phyloP scores from a whole-genome alignment of 2,797 vertebrate species.

The Xenopus petersii region DNA sequence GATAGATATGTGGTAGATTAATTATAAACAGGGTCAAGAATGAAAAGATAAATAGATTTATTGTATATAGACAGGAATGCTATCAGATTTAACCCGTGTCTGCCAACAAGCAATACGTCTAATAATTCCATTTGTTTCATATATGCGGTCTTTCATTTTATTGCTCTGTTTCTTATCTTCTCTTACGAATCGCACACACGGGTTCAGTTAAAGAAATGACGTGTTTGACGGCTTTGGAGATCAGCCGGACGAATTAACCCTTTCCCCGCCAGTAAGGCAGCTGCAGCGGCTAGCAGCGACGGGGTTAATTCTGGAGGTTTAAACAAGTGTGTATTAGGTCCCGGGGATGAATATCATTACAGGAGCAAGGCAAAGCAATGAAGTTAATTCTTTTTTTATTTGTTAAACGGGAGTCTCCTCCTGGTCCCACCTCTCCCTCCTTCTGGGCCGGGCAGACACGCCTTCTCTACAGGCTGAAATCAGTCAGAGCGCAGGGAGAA shows the following conservation, averaged over 20 bases:
- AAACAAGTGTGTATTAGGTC: slow-evolving; percentile 69
- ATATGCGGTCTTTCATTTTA: too few relatives aligned
- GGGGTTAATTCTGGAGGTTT: slow-evolving; percentile 71
- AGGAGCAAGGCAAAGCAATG: slow-evolving; percentile 74
- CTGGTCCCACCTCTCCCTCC: slow-evolving; percentile 81
- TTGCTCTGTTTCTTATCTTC: too few relatives aligned
- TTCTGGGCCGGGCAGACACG: slow-evolving; percentile 81
- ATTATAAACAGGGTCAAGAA: too few relatives aligned
- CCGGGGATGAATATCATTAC: slow-evolving; percentile 76
- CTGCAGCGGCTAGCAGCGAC: not conserved
- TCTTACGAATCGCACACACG: too few relatives aligned
- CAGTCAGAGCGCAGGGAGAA: slow-evolving; percentile 73
- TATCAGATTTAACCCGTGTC: too few relatives aligned
- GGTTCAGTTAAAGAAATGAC: too few relatives aligned
- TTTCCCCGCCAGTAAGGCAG: slow-evolving; percentile 4
- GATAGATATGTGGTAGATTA: too few relatives aligned
- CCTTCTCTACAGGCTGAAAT: slow-evolving; percentile 83
- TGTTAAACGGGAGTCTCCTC: slow-evolving; percentile 80
- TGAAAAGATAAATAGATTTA: too few relatives aligned
- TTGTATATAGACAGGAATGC: too few relatives aligned
- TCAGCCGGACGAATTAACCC: not conserved
- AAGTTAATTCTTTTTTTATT: slow-evolving; percentile 86
- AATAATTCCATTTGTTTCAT: too few relatives aligned
- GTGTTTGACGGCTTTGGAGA: too few relatives aligned
- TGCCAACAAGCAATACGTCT: too few relatives aligned